Evolutionary conservation across 2,797 vertebrate species (phyloP), one percentile per base, ranked within the genome.

Genomic region (Malacoraja senta): DNA sequence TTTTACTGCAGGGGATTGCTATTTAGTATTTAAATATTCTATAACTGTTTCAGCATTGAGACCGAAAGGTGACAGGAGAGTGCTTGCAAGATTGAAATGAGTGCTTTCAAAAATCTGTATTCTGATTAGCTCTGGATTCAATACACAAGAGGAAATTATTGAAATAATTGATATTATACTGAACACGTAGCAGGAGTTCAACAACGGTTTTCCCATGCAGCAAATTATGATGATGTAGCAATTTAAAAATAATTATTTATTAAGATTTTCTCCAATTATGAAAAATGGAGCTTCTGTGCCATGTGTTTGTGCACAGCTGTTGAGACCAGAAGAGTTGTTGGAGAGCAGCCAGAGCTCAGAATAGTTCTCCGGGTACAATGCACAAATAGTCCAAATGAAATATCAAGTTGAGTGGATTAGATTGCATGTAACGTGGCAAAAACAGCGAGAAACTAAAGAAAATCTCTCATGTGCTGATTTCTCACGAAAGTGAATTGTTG

Each of bases 221-320:
- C 71, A 92, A 92, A 92, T 92, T 92, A 92, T 92, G 90, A 92
- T 92, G 90, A 92, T 92, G 90, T 92, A 92, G 90, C 90, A 92
- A 92, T 92, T 92, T 92, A 72, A 92, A 92, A 92, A 92, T 92
- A 92, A 92, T 92, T 92, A 92, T 92, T 92, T 92, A 97, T 96
- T 74, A 96, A 95, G 95, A 93, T 94, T 95, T 95, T 96, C 96
- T 97, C 97, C 96, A 96, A 96, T 94, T 95, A 95, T 94, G 96
- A 96, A 96, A 97, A 96, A 97, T 96, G 96, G 96, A 96, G 96
- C 96, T 97, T 96, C 95, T 95, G 95, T 93, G 96, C 96, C 97
- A 97, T 97, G 97, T 97, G 97, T 95, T 95, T 94, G 95, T 96
- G 96, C 94, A 94, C 97, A 97, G 97, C 97, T 97, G 96, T 95